Base-by-base conservation (phyloP, 37 sponge, comb jelly and placozoan species). In the Chondrilla cf. caribensis region DNA sequence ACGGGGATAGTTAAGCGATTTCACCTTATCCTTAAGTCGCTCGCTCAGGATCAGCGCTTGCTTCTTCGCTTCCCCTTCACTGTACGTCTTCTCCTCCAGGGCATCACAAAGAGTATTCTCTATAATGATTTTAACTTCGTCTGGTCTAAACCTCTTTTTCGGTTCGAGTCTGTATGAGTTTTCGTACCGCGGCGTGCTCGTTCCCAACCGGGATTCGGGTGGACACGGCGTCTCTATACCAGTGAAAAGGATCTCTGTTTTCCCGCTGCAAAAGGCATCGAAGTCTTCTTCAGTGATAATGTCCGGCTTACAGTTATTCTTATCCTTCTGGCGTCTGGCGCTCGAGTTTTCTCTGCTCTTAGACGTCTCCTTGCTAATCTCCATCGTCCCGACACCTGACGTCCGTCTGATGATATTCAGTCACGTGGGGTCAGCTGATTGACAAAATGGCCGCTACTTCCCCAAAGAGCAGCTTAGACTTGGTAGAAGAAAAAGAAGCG, bases 131-230 rank as follows among this genome's bases (percentile, higher is more conserved):
- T 33, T 9, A 33, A 55, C 87, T 80, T 81, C 54, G 37, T 58
- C 77, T 21, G 82, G 80, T 0, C 25, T 79, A 58, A 90, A 87
- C 40, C 43, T 67, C 18, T 64, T 77, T 15, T 24, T 26, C 19
- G 91, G 91, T 54, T 87, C 80, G 65, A 83, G 59, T 26, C 70
- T 87, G 80, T 83, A 90, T 1, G 86, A 78, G 73, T 90, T 90
- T 54, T 84, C 79, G 19, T 8, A 9, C 3, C 33, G 24, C 36
- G 81, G 58, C 66, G 28, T 18, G 2, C 29, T 32, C 0, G 54
- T 58, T 6, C 66, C 58, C 70, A 21, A 19, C 4, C 70, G 32
- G 2, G 70, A 68, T 37, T 68, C 70, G 7, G 70, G 70, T 21
- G 32, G 2, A n/a, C n/a, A n/a, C 19, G 70, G 37, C 3, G 70